Evolutionary conservation across 30 jellyfish, hydroid and myxozoan genomes (phyloP), one percentile per base, ranked within the genome.

Genomic region (Cassiopea xamachana): DNA sequence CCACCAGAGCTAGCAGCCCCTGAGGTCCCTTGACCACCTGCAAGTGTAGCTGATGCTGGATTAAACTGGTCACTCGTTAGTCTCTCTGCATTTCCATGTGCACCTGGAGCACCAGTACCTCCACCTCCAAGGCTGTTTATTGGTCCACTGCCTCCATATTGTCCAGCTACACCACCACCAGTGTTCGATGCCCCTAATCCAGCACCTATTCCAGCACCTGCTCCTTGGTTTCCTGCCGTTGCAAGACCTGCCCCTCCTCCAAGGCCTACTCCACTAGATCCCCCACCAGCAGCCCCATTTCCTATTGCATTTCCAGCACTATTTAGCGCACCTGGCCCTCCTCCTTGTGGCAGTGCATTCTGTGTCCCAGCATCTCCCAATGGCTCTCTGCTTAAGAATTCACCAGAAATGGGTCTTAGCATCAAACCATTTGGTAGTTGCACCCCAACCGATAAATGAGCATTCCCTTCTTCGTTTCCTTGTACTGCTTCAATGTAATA

Each of bases 351-450:
- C 79, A 59, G 64, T 17, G 93, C 87, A 18, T 69, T 75, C 45
- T 44, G 80, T 13, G 97, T 79, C 1, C 62, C 91, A n/a, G 60
- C 83, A 39, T 81, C 97, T 1, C 91, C 92, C 81, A 77, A 47
- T 58, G 97, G 96, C 86, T 77, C 98, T 73, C 98, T 95, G 83
- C 91, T 94, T 58, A 94, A 69, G 85, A 94, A 94, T 87, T 85
- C 98, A 7, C 98, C 97, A 7, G 96, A 58, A 17, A 94, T 94
- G 39, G 98, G 98, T 16, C 98, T 81, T 15, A 90, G 44, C 87
- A 91, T 82, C 39, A 94, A 89, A 1, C 98, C 98, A 70, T 94
- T 92, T 4, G 98, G 98, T 13, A 94, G 83, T 81, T 94, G 97
- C 19, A 86, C 98, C 15, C 98, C 98, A 64, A 94, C 97, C 1